phyloP scores from a whole-genome alignment of 2,888 invertebrate species.

The Drosophila siamana region DNA sequence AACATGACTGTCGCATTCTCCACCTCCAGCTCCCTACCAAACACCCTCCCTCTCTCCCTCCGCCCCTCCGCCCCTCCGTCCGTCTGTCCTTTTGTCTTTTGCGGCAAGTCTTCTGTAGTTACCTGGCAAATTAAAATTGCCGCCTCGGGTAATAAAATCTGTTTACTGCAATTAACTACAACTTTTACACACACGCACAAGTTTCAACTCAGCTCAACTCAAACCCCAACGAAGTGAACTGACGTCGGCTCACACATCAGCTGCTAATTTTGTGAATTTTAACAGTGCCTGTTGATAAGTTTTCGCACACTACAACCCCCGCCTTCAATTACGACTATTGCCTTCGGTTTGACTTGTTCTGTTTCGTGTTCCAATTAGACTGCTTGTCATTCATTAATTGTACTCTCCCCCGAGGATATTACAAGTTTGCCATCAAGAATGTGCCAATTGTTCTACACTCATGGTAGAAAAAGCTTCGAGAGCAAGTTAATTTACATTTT shows the following conservation, averaged over 20 bases:
- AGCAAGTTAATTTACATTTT: background rate
- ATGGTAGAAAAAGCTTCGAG: background rate
- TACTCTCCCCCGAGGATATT: background rate
- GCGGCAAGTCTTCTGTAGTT: conserved; percentile 20
- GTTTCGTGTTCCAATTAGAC: background rate
- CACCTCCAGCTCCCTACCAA: background rate
- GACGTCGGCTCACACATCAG: background rate
- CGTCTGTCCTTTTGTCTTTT: conserved; percentile 10
- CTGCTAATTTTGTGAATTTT: conserved; percentile 4
- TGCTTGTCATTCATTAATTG: background rate
- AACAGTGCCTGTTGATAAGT: conserved; percentile 14
- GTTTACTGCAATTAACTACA: conserved; percentile 33
- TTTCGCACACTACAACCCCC: conserved; percentile 2
- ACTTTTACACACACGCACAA: conserved; percentile 12
- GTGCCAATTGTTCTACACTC: background rate
- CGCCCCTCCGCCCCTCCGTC: background rate
- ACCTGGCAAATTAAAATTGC: conserved; percentile 31
- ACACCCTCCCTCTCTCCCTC: background rate
- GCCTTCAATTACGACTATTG: conserved; percentile 1
- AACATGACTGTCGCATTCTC: conserved; percentile 2
- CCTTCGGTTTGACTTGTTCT: background rate
- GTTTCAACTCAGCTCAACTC: background rate
- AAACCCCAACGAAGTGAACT: background rate
- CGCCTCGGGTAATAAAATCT: conserved; percentile 32
- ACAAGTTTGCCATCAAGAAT: background rate